phyloP scores from a whole-genome alignment of 1,140 invertebrate genomes.

The Drosophila asahinai region DNA sequence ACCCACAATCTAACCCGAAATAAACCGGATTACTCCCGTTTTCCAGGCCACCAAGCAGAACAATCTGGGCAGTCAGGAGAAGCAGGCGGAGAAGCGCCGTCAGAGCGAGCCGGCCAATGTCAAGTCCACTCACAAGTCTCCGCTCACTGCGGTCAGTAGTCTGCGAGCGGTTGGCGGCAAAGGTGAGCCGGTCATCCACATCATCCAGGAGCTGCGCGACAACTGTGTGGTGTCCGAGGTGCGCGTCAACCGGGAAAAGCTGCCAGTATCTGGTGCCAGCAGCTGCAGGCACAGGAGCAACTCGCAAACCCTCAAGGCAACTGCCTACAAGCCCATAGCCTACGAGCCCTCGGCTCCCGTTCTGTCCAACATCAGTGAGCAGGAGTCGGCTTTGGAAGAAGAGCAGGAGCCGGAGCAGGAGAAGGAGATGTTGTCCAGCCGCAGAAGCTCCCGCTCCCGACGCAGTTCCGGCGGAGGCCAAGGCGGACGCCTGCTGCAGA shows the following conservation, averaged over 20 bases:
- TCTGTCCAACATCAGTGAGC: slow-evolving; percentile 70
- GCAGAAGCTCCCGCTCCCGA: slow-evolving; percentile 23
- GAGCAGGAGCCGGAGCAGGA: slow-evolving; percentile 4
- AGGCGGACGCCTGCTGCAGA: slow-evolving; percentile 67
- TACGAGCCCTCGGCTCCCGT: slow-evolving; percentile 56
- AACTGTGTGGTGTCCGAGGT: slow-evolving; percentile 83
- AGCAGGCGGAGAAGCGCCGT: slow-evolving; percentile 22
- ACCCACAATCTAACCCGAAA: neutral
- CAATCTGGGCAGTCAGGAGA: slow-evolving; percentile 33
- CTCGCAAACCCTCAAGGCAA: neutral
- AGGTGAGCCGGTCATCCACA: slow-evolving; percentile 79
- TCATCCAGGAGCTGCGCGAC: slow-evolving; percentile 78
- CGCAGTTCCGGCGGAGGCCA: slow-evolving; percentile 44
- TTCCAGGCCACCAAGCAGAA: slow-evolving; percentile 45
- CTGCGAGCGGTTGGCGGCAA: slow-evolving; percentile 39
- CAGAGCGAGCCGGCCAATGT: slow-evolving; percentile 18
- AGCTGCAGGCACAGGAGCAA: slow-evolving; percentile 13
- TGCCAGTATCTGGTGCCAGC: slow-evolving; percentile 5
- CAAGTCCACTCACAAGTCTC: slow-evolving; percentile 11
- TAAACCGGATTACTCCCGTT: neutral
- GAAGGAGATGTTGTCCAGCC: slow-evolving; percentile 9
- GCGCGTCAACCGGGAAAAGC: slow-evolving; percentile 70
- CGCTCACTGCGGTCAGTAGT: slow-evolving; percentile 71
- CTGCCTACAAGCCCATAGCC: slow-evolving; percentile 26
- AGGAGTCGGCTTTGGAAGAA: slow-evolving; percentile 57